Percentiles rank a stretch among this genome's conserved stretches.
Conservation (phyloP, 1,140 invertebrate genomes). For the Temnothorax curvispinosus region DNA sequence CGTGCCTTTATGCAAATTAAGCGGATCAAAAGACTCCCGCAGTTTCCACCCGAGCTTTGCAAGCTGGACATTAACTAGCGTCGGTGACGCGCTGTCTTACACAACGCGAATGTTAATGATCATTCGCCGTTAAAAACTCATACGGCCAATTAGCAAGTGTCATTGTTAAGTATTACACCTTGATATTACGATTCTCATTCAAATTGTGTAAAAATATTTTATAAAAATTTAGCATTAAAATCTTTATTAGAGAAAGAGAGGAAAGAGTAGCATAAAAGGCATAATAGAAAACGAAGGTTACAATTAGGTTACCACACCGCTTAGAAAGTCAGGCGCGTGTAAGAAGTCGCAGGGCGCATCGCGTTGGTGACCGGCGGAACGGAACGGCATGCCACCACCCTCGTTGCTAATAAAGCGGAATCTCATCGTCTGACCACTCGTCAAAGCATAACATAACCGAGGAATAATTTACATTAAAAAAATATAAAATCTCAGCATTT, state of each 20-base stretch:
- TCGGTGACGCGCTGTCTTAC: conserved; percentile 37
- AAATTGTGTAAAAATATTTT: background rate
- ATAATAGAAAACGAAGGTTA: background rate
- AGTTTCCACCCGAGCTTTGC: conserved; percentile 53
- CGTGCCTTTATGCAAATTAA: conserved; percentile 75
- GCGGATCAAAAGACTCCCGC: conserved; percentile 69
- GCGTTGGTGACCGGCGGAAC: too few relatives aligned
- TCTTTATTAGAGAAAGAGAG: background rate
- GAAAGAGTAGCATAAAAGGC: background rate
- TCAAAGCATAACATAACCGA: background rate
- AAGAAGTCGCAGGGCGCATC: too few relatives aligned
- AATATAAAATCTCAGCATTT: conserved; percentile 2
- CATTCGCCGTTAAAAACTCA: background rate
- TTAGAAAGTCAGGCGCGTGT: too few relatives aligned
- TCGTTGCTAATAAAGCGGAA: conserved; percentile 10
- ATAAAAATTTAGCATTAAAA: background rate
- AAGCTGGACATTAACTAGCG: conserved; percentile 55
- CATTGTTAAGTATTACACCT: background rate
- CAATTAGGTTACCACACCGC: too few relatives aligned
- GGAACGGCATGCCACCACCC: too few relatives aligned
- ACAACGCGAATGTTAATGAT: conserved; percentile 68
- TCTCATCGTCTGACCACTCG: background rate
- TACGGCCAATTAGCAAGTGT: background rate
- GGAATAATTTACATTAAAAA: conserved; percentile 26
- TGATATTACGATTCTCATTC: background rate